Conservation (phyloP, 2,888 invertebrate species). For the Cosmia trapezina region DNA sequence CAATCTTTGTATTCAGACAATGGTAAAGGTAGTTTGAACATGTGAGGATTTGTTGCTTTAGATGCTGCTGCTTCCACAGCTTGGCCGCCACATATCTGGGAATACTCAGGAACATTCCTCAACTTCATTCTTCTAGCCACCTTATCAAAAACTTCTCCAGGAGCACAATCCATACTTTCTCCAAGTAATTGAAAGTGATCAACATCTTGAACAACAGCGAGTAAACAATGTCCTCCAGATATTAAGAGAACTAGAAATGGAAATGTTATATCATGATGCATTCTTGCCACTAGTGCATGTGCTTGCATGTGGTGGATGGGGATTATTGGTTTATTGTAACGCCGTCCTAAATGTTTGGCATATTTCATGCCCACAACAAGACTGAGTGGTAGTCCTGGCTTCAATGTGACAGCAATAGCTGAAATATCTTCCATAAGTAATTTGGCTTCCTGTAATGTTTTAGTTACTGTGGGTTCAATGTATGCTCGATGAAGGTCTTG, state of each 20-base stretch:
- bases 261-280: constrained; percentile 93
- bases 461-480: constrained; percentile 93
- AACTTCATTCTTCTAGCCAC: constrained; percentile 96
- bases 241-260: constrained; percentile 97
- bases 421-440: constrained; percentile 92
- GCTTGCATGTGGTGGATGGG: constrained; percentile 99
- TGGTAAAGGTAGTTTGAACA: constrained; percentile 92
- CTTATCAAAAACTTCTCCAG: constrained; percentile 98
- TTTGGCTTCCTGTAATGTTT: constrained; percentile 92
- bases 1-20: constrained; percentile 93
- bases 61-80: constrained; percentile 96
- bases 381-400: constrained; percentile 95
- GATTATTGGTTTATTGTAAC: constrained; percentile 95
- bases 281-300: constrained; percentile 97
- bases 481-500: constrained; percentile 94
- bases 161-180: constrained; percentile 95
- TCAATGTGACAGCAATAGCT: constrained; percentile 97
- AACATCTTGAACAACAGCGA: constrained; percentile 94
- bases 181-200: constrained; percentile 95
- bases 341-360: constrained; percentile 94
- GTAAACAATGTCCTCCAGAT: constrained; percentile 98
- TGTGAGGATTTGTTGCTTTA: constrained; percentile 92
- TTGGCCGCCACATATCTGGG: constrained; percentile 94
- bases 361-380: constrained; percentile 95
- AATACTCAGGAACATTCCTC: constrained; percentile 94